These are phyloP conservation scores for Gulo gulo DNA, from an alignment of 2,113 vertebrate genomes.

Conservation along the genomic window DNA sequence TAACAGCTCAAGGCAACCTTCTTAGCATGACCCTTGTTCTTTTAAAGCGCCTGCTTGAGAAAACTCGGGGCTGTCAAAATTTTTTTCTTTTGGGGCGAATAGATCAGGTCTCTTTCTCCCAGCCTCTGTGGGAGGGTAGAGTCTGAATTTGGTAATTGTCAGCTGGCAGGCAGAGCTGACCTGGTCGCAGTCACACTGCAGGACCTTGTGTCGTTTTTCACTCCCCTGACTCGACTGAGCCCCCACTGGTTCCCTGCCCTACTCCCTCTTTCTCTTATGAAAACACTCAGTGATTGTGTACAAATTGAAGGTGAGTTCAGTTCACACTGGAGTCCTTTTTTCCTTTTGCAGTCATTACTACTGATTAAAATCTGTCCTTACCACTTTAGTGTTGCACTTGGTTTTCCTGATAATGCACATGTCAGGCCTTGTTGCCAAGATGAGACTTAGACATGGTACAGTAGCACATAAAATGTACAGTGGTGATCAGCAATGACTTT, in stretches of 20 bases:
- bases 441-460: neutral
- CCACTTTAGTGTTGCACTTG: neutral
- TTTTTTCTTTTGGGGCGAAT: neutral
- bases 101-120: neutral
- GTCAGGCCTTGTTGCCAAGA: neutral
- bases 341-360: neutral
- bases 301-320: neutral
- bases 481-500: neutral
- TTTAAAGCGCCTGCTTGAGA: neutral
- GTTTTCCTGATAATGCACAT: neutral
- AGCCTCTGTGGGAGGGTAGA: neutral
- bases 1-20: neutral
- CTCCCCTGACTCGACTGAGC: neutral
- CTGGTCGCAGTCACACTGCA: neutral
- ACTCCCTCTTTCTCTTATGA: neutral
- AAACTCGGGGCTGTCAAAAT: neutral
- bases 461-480: neutral
- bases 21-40: neutral
- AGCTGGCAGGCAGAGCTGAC: neutral
- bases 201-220: neutral
- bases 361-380: neutral
- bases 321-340: neutral
- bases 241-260: neutral
- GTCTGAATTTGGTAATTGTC: neutral
- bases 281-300: neutral